Evolutionary conservation across 2,888 invertebrate genomes (phyloP).

Genomic region (Laothoe populi): DNA sequence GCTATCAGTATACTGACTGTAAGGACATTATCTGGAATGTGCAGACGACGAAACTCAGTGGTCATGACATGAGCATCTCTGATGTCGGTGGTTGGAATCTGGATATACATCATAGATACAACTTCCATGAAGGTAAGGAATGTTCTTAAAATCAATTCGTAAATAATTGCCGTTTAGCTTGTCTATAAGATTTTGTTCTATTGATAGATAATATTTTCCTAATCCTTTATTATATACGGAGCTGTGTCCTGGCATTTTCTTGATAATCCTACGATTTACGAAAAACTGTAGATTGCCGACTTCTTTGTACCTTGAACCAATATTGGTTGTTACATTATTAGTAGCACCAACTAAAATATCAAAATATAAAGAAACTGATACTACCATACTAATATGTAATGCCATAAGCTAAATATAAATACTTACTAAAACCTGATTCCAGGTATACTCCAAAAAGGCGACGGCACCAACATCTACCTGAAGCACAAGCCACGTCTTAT

Average conservation of each 20-base stretch:
- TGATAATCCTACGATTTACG: no score
- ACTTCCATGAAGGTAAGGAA: slow-evolving; percentile 95
- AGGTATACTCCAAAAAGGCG: slow-evolving; percentile 98
- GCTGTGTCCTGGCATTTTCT: no score
- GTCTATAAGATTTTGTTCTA: no score
- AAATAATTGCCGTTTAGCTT: no score
- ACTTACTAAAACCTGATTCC: slow-evolving; percentile 38
- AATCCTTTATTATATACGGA: no score
- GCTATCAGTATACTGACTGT: slow-evolving; percentile 97
- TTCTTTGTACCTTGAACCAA: no score
- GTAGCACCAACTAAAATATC: no score
- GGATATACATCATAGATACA: slow-evolving; percentile 98
- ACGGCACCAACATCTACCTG: slow-evolving; percentile 97
- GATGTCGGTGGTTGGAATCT: slow-evolving; percentile 99
- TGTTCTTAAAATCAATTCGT: neutral
- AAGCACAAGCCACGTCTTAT: slow-evolving; percentile 97
- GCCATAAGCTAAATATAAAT: neutral
- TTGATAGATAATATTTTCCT: no score
- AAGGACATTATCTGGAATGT: slow-evolving; percentile 97
- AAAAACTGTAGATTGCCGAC: no score
- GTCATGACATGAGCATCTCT: slow-evolving; percentile 98
- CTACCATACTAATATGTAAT: no score
- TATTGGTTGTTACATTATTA: no score
- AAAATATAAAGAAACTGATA: neutral
- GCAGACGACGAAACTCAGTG: slow-evolving; percentile 96